phyloP scores from a whole-genome alignment of 2,888 invertebrate genomes.

The Hypercompe scribonia region DNA sequence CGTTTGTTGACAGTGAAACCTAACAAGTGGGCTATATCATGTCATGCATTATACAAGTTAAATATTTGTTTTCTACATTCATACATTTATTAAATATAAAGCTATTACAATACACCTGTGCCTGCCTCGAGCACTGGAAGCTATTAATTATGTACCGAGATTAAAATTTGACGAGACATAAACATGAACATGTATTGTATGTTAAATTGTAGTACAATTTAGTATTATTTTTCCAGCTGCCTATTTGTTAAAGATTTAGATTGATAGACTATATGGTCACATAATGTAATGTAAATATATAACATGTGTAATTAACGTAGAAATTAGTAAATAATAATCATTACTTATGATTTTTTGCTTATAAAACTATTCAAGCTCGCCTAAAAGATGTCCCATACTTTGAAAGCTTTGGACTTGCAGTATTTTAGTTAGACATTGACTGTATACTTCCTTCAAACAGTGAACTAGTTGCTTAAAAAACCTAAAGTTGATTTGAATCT shows the following conservation, averaged over 20 bases:
- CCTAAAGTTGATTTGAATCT: no score
- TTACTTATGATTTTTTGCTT: not conserved
- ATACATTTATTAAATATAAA: constrained; percentile 43
- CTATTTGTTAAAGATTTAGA: constrained; percentile 17
- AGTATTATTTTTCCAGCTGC: constrained; percentile 11
- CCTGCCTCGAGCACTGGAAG: constrained; percentile 47
- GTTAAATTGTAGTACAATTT: constrained; percentile 26
- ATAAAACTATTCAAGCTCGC: not conserved
- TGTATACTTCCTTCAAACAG: no score
- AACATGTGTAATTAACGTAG: not conserved
- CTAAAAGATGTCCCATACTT: not conserved
- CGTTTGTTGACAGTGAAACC: not conserved
- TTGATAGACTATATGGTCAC: not conserved
- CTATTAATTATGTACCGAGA: constrained; percentile 58
- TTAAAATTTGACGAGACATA: constrained; percentile 59
- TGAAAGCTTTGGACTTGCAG: no score
- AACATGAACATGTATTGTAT: constrained; percentile 31
- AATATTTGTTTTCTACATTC: constrained; percentile 25
- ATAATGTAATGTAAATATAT: not conserved
- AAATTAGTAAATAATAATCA: not conserved
- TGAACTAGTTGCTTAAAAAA: no score
- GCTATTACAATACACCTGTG: constrained; percentile 49
- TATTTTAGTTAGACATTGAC: no score
- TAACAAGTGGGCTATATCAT: not conserved
- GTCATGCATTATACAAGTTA: constrained; percentile 10